Conservation (phyloP, 2,113 vertebrate genomes). For the Callorhinus ursinus region DNA sequence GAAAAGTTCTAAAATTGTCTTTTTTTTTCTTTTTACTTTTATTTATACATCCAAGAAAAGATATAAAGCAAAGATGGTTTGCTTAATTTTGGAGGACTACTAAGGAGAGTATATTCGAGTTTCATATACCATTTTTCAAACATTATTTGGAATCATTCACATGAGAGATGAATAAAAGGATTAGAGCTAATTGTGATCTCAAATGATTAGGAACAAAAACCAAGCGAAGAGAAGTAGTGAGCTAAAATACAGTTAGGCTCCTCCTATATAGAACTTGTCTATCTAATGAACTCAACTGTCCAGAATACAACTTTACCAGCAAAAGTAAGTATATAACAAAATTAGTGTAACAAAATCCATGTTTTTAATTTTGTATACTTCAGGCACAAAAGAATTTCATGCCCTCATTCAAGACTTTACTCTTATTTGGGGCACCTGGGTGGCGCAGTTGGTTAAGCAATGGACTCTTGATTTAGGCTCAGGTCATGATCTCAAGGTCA, state of each 20-base stretch:
- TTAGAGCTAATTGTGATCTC: not conserved
- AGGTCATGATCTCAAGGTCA: not conserved
- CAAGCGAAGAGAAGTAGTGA: not conserved
- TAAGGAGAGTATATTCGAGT: not conserved
- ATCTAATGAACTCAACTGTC: not conserved
- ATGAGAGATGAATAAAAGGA: conserved; percentile 4
- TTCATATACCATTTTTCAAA: not conserved
- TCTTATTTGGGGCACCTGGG: not conserved
- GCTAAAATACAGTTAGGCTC: not conserved
- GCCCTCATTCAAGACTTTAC: not conserved
- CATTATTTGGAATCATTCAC: not conserved
- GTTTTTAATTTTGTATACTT: not conserved
- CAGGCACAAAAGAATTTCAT: not conserved
- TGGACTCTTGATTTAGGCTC: not conserved
- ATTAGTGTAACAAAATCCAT: not conserved
- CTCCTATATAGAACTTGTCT: not conserved
- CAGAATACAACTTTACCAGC: not conserved
- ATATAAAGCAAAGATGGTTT: not conserved
- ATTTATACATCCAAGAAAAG: not conserved
- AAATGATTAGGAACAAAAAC: conserved; percentile 17
- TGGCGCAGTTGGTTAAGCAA: not conserved
- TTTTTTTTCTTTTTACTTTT: not conserved
- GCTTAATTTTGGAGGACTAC: not conserved
- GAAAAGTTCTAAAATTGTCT: not conserved
- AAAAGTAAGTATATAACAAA: not conserved